Base-by-base conservation (phyloP, 2,888 invertebrate genomes). In the Ferrisia virgata region DNA sequence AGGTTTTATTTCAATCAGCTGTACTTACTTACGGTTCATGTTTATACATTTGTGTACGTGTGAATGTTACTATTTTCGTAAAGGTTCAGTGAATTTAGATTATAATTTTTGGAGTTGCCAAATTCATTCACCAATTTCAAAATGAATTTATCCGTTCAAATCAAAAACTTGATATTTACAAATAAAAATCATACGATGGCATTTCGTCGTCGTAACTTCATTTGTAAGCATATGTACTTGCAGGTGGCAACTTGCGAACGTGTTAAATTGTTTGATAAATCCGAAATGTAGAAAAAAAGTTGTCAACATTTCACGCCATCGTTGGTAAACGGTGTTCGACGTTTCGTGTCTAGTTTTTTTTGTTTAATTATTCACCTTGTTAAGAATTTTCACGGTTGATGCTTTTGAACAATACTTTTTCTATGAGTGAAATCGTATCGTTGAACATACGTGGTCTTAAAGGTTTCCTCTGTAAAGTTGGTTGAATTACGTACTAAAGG, bases 251-350 rank as follows among this genome's bases (percentile, higher is more conserved):
- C 15, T 25, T 58, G 25, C 58, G 8, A 58, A 58, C 25, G 8
- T 6, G 25, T n/a, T 6, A 8, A 25, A 22, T 1, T 18, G 53
- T 53, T 53, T 22, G 11, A 4, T 53, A 53, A 58, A 58, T 58
- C 2, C 28, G 0, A 31, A 64, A 28, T 64, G 64, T n/a, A n/a
- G 13, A 11, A 64, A 64, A 28, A 43, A 64, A 13, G 11, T 64
- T 64, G 64, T 64, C 64, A 64, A 64, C 64, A 64, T 64, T 64
- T 64, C 64, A 64, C 64, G 64, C 64, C 64, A 64, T 28, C 64
- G 13, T 64, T 64, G 13, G 28, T 64, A 64, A 64, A 64, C 8
- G 53, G 28, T 64, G 28, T 64, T 64, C 28, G 28, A 64, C 64
- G 64, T 64, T 18, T 64, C 28, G 64, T 64, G 64, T 64, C 28